phyloP scores from a whole-genome alignment of 2,113 vertebrate genomes.

The Colaptes auratus region DNA sequence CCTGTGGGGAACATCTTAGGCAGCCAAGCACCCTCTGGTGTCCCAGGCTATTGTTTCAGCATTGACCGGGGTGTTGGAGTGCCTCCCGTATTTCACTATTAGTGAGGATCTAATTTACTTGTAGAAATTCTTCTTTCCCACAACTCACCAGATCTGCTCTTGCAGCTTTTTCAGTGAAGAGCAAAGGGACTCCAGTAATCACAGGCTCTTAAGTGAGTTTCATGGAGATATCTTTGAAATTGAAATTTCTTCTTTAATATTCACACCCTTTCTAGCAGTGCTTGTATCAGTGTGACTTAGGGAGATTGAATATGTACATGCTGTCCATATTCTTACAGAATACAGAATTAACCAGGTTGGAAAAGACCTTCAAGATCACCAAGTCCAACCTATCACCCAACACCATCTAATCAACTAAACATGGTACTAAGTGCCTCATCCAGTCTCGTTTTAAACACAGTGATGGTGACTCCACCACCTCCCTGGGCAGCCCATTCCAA shows the following conservation, averaged over 20 bases:
- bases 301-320: neutral
- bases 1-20: neutral
- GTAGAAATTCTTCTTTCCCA: neutral
- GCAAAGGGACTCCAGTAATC: neutral
- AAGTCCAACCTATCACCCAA: too few species aligned
- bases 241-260: neutral
- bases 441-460: too few species aligned
- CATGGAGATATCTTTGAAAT: neutral
- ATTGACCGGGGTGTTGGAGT: neutral
- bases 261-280: neutral
- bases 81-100: neutral
- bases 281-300: neutral
- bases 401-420: too few species aligned
- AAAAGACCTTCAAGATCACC: too few species aligned
- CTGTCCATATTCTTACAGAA: neutral
- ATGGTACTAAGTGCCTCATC: too few species aligned
- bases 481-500: too few species aligned
- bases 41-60: conserved; percentile 28
- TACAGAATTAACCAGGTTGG: too few species aligned
- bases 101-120: neutral
- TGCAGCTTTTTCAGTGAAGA: neutral
- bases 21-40: neutral
- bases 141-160: neutral
- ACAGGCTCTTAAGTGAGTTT: neutral
- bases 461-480: too few species aligned